These are phyloP conservation scores for Phengaris arion DNA, from an alignment of 2,888 invertebrate species.

Conservation along the genomic window DNA sequence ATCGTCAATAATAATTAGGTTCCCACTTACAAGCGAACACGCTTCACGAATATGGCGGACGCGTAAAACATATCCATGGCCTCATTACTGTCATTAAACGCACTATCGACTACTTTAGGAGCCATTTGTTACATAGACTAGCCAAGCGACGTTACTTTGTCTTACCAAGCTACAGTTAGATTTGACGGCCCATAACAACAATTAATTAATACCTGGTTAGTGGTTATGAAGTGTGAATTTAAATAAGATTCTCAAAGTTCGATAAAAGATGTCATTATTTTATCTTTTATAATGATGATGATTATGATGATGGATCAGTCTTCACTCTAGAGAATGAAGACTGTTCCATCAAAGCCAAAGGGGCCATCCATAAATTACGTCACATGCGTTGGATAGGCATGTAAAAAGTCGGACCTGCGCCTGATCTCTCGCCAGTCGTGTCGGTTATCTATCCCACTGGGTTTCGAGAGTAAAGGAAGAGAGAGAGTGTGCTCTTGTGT, in stretches of 20 bases:
- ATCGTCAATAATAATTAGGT: constrained; percentile 23
- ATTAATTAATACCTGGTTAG: no score
- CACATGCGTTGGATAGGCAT: no score
- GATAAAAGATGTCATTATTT: background rate
- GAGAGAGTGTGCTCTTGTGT: no score
- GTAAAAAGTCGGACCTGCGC: no score
- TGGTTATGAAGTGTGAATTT: background rate
- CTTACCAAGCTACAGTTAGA: background rate
- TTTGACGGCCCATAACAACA: background rate
- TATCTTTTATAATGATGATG: no score
- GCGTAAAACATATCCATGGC: constrained; percentile 38
- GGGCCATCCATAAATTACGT: no score
- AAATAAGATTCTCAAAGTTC: background rate
- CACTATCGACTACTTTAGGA: constrained; percentile 30
- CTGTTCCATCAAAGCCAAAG: constrained; percentile 7
- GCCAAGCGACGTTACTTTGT: background rate
- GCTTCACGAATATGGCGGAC: constrained; percentile 34
- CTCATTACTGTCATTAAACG: constrained; percentile 36
- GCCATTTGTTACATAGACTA: constrained; percentile 22
- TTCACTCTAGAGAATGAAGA: background rate
- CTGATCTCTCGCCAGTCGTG: no score
- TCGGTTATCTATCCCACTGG: no score
- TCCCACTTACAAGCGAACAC: constrained; percentile 35
- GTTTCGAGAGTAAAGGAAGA: no score
- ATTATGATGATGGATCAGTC: background rate